phyloP scores from a whole-genome alignment of 2,888 invertebrate species.

The Caenorhabditis japonica region DNA sequence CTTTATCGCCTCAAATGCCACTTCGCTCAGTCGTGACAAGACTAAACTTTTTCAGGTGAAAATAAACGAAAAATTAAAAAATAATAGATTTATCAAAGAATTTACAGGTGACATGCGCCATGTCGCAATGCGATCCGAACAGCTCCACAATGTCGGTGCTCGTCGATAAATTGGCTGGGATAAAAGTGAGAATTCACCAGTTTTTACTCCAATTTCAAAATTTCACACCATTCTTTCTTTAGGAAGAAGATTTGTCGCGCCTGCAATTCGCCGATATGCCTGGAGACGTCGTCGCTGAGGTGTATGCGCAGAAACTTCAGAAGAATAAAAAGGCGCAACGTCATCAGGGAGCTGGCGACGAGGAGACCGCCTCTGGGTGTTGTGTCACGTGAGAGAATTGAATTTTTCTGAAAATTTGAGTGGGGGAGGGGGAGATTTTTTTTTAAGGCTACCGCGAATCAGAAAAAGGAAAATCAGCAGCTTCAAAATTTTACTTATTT shows the following conservation, averaged over 20 bases:
- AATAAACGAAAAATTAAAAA: not conserved
- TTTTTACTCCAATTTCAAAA: not conserved
- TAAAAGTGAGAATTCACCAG: slow-evolving; percentile 35
- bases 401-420: not conserved
- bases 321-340: slow-evolving; percentile 22
- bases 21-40: slow-evolving; percentile 61
- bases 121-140: slow-evolving; percentile 69
- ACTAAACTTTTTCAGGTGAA: slow-evolving; percentile 67
- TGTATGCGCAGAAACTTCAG: slow-evolving; percentile 62
- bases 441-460: too few species aligned
- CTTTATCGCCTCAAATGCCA: slow-evolving; percentile 62
- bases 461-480: too few species aligned
- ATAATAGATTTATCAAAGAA: slow-evolving; percentile 3
- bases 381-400: slow-evolving; percentile 30
- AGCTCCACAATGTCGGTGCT: slow-evolving; percentile 66
- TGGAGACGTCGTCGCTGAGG: slow-evolving; percentile 67
- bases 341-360: slow-evolving; percentile 12
- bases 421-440: too few species aligned
- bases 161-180: slow-evolving; percentile 63
- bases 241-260: slow-evolving; percentile 63
- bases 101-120: slow-evolving; percentile 65
- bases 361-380: slow-evolving; percentile 20
- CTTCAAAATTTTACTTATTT: too few species aligned
- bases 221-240: slow-evolving; percentile 13
- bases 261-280: slow-evolving; percentile 63